A percentile compares a stretch with the other conserved stretches of the same genome.
Conservation (phyloP, 2,888 invertebrate genomes). For the Halictus quadricinctus region DNA sequence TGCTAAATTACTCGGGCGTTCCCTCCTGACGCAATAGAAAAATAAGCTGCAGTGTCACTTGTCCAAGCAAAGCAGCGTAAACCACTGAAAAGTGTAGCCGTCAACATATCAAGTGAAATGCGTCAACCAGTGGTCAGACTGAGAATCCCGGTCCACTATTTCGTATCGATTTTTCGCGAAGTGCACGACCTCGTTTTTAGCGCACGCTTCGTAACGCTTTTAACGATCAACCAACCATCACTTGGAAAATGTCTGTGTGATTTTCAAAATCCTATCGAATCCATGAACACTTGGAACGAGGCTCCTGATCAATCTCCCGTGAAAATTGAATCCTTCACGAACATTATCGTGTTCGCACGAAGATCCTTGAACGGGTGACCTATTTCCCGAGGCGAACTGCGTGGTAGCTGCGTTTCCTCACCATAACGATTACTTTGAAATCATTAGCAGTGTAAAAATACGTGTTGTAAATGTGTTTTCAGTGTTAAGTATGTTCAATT, state of each 20-base stretch:
- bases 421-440: not conserved
- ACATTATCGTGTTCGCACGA: not conserved
- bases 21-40: not conserved
- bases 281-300: not conserved
- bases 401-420: too few relatives aligned
- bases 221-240: conserved; percentile 22
- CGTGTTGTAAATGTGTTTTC: not conserved
- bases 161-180: conserved; percentile 58
- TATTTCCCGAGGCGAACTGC: not conserved
- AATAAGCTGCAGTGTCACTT: not conserved
- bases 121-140: conserved; percentile 50
- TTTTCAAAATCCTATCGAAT: not conserved
- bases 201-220: conserved; percentile 51
- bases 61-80: not conserved
- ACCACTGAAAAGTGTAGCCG: conserved; percentile 20
- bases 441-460: not conserved
- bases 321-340: not conserved
- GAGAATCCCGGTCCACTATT: conserved; percentile 45
- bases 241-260: not conserved
- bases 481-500: not conserved
- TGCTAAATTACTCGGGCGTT: too few relatives aligned
- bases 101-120: conserved; percentile 36
- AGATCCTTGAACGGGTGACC: not conserved
- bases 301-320: not conserved
- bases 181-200: conserved; percentile 51